Conservation (phyloP, 2,888 invertebrate genomes). For the Trisateles emortualis region DNA sequence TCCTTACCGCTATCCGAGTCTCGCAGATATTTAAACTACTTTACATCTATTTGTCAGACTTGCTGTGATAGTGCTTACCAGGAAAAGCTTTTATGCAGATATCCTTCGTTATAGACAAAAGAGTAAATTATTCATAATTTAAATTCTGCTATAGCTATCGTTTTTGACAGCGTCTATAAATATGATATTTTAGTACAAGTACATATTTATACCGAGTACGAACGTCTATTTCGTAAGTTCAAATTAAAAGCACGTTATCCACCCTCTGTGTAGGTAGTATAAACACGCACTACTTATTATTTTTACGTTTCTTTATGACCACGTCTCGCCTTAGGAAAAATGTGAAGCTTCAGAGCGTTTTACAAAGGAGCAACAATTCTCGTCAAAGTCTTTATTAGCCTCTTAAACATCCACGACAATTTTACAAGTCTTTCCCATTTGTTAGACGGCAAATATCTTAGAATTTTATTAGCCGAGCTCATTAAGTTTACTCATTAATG, state of each 20-base stretch:
- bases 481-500: slow-evolving; percentile 45
- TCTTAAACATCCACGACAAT: slow-evolving; percentile 11
- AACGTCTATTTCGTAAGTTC: slow-evolving; percentile 8
- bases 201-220: slow-evolving; percentile 11
- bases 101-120: slow-evolving; percentile 44
- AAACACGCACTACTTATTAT: slow-evolving; percentile 25
- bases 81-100: slow-evolving; percentile 65
- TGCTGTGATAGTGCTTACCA: slow-evolving; percentile 47
- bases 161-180: slow-evolving; percentile 27
- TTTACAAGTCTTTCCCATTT: slow-evolving; percentile 42
- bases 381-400: slow-evolving; percentile 11
- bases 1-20: slow-evolving; percentile 17
- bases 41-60: slow-evolving; percentile 54
- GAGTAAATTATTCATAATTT: slow-evolving; percentile 39
- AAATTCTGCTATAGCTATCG: slow-evolving; percentile 17
- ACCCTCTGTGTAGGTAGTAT: slow-evolving; percentile 14
- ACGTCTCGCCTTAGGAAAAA: slow-evolving; percentile 10
- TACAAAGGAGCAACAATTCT: slow-evolving; percentile 13
- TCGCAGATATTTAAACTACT: slow-evolving; percentile 41
- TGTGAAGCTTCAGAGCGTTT: slow-evolving; percentile 1
- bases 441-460: slow-evolving; percentile 12
- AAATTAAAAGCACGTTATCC: slow-evolving; percentile 24
- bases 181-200: not conserved
- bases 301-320: slow-evolving; percentile 18
- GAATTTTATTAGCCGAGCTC: slow-evolving; percentile 27